Base-by-base conservation (phyloP, 2,797 vertebrate species). In the Acridotheres tristis region DNA sequence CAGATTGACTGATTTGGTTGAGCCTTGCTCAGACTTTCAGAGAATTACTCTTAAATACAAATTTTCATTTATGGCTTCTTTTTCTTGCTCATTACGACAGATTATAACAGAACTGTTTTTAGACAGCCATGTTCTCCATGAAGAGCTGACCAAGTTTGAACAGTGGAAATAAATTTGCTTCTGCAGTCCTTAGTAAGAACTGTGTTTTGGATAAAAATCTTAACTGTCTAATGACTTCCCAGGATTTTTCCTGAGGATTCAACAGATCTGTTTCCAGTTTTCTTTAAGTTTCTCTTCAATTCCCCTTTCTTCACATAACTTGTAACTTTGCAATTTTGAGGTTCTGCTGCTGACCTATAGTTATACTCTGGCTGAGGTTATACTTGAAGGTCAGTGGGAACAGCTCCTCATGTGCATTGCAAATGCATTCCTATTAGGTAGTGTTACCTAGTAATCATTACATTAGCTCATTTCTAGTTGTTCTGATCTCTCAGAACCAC, bases 341-440 rank as follows among this genome's bases (percentile, higher is more conserved):
- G 29, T 62, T 87, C 67, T 89, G n/a, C 32, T 91, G 29, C 42
- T 88, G 80, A 73, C 53, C 42, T 79, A 2, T 76, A 80, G 43
- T 73, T 76, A 26, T 25, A 10, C 40, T 55, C 40, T 58, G 30
- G 30, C n/a, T 53, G 79, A 91, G 43, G 58, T 86, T 75, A 48
- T 38, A 7, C 43, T 48, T 93, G 91, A 94, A 96, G 90, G 96
- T 96, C 91, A 93, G 54, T 59, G 32, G 72, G 81, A 92, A 79
- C 40, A 29, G 43, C 15, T 88, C 32, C 73, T 96, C 72, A 94
- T 92, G 80, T 92, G 85, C 87, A 91, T 93, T 96, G 89, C 91
- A 95, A 96, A 97, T 96, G 38, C 36, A 43, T 47, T n/a, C 48
- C 82, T 79, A 19, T 63, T 73, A 88, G 66, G 75, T 40, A 36